Base-by-base conservation (phyloP, 2,113 vertebrate species). In the Laterallus jamaicensis region DNA sequence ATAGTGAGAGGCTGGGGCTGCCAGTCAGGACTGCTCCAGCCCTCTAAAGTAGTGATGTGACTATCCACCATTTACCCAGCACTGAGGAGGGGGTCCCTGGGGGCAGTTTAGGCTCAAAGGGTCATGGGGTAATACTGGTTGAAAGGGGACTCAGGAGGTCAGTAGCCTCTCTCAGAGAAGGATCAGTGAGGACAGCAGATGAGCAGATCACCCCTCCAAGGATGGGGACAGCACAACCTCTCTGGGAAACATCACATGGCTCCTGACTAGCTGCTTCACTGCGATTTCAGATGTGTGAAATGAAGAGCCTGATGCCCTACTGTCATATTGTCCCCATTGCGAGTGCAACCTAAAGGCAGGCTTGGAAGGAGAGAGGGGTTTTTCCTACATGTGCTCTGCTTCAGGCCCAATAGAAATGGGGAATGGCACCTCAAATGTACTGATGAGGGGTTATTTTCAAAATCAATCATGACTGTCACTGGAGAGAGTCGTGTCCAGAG, bases 101-200 rank as follows among this genome's bases (percentile, higher is more conserved):
- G 17, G 42, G 12, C 3, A 55, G 32, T 75, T 62, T 49, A 60
- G 39, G 67, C 28, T 55, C 4, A 0, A 8, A 52, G 35, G 52
- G 63, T 71, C 78, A 60, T 8, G 35, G 39, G 39, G 26, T 60
- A 32, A 58, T 32, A 16, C 1, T 19, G 50, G 50, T 44, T 76
- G 52, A 75, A 80, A 80, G 18, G 68, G 28, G 35, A 28, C 54
- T 60, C 35, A 15, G 35, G 77, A 39, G 35, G 35, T 63, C 39
- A 2, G 10, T n/a, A 59, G 29, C 63, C 39, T 40, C 0, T 1
- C 78, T 50, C 0, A 0, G 29, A 54, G 29, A 25, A 47, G 52
- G 37, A 37, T 59, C 71, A 56, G 29, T 6, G 29, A 28, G n/a
- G 9, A 83, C 29, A 37, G 28, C 40, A 82, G 54, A 35, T 14